phyloP scores from a whole-genome alignment of 1,140 invertebrate genomes.

The Asbolus verrucosus region DNA sequence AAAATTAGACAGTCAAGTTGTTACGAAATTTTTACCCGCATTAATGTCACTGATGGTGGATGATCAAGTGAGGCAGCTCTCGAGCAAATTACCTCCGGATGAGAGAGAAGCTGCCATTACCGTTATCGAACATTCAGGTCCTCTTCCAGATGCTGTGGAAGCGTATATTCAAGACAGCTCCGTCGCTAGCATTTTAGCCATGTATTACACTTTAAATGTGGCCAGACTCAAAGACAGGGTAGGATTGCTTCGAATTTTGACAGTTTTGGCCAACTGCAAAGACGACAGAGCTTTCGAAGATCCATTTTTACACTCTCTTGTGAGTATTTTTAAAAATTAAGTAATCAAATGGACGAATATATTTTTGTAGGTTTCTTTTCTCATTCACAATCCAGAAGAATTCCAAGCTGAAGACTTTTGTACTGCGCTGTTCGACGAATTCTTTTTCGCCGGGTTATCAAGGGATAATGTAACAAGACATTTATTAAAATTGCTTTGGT shows the following conservation, averaged over 20 bases:
- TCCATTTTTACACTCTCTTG: constrained; percentile 93
- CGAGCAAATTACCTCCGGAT: constrained; percentile 91
- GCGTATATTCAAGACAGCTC: constrained; percentile 90
- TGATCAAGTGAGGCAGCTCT: constrained; percentile 91
- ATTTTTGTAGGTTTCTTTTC: constrained; percentile 76
- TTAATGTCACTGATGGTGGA: constrained; percentile 97
- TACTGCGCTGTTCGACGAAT: constrained; percentile 96
- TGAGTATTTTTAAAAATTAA: constrained; percentile 61
- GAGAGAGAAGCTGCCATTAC: constrained; percentile 92
- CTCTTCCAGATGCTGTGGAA: constrained; percentile 92
- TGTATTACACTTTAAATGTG: constrained; percentile 94
- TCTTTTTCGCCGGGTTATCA: constrained; percentile 89
- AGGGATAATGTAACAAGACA: constrained; percentile 95
- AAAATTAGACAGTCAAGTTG: constrained; percentile 90
- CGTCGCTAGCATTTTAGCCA: constrained; percentile 91
- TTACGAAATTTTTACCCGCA: constrained; percentile 95
- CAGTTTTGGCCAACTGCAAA: constrained; percentile 90
- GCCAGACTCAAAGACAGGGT: constrained; percentile 85
- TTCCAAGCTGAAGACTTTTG: constrained; percentile 95
- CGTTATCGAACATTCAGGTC: constrained; percentile 94
- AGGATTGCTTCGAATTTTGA: constrained; percentile 88
- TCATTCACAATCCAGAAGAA: constrained; percentile 92
- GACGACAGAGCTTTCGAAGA: constrained; percentile 94
- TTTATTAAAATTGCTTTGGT: constrained; percentile 92
- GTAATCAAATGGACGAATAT: too few relatives aligned